Percentiles rank a stretch among this genome's conserved stretches.
These are phyloP conservation scores for Valencia hispanica DNA, from an alignment of 2,797 vertebrate genomes.

Conservation along the genomic window DNA sequence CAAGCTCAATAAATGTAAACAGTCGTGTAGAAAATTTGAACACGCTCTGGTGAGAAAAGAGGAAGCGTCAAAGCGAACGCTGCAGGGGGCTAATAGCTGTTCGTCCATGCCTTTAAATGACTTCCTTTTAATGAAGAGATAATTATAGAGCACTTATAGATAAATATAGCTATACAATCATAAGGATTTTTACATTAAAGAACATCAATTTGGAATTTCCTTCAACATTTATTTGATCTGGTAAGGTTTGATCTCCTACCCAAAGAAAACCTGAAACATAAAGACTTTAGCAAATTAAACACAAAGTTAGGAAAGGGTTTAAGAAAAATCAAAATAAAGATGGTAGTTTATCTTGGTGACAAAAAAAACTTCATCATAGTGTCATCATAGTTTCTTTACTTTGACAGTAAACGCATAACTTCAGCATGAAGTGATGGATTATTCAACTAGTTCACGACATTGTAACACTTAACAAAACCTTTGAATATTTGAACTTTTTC, in stretches of 20 bases:
- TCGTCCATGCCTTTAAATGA: not conserved
- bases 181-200: not conserved
- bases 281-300: not conserved
- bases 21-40: conserved; percentile 15
- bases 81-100: not conserved
- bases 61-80: conserved; percentile 8
- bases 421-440: not conserved
- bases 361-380: not conserved
- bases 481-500: too few species aligned
- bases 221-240: not conserved
- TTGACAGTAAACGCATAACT: not conserved
- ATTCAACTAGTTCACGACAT: not conserved
- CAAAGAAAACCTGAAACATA: not conserved
- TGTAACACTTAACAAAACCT: too few species aligned
- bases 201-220: too few species aligned
- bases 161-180: not conserved
- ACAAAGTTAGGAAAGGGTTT: not conserved
- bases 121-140: conserved; percentile 7
- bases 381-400: not conserved
- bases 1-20: conserved; percentile 27
- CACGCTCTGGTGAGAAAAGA: conserved; percentile 3
- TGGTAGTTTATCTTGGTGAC: not conserved
- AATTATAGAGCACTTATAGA: not conserved
- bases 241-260: not conserved
- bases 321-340: not conserved